These are phyloP conservation scores for Crotalus helleri DNA, from an alignment of 2,113 vertebrate genomes.

Conservation along the genomic window DNA sequence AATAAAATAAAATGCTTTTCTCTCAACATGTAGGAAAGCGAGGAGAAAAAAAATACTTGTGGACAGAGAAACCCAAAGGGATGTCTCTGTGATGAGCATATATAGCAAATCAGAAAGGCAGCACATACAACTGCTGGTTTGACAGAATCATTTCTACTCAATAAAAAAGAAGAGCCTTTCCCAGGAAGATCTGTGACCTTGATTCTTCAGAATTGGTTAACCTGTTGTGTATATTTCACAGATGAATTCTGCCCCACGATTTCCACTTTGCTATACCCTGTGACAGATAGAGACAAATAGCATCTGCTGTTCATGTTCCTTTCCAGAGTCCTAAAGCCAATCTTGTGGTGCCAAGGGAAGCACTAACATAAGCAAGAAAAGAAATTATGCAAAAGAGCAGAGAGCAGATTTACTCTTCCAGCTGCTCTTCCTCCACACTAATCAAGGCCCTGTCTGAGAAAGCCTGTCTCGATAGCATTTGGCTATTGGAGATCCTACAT, in stretches of 20 bases:
- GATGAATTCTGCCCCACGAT: conserved; percentile 78
- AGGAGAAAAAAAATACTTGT: conserved; percentile 30
- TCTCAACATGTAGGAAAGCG: conserved; percentile 45
- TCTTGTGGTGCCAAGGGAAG: conserved; percentile 70
- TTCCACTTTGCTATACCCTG: conserved; percentile 58
- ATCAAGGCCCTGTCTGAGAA: conserved; percentile 60
- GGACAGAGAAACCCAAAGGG: conserved; percentile 55
- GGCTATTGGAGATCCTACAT: conserved; percentile 38
- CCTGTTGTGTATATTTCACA: conserved; percentile 75
- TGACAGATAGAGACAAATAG: conserved; percentile 52
- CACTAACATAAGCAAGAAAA: conserved; percentile 47
- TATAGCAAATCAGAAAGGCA: conserved; percentile 56
- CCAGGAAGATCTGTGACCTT: conserved; percentile 72
- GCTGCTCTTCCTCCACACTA: conserved; percentile 70
- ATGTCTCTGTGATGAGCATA: conserved; percentile 53
- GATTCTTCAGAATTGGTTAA: conserved; percentile 72
- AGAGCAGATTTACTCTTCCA: conserved; percentile 71
- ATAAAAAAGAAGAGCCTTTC: conserved; percentile 49
- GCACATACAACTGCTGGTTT: conserved; percentile 54
- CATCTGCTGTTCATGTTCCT: conserved; percentile 69
- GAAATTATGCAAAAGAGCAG: conserved; percentile 72
- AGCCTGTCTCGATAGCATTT: conserved; percentile 62
- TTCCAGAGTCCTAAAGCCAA: conserved; percentile 65
- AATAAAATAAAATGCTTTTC: conserved; percentile 33
- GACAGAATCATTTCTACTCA: conserved; percentile 64